A percentile compares a stretch with the other conserved stretches of the same genome.
Evolutionary conservation across 2,888 invertebrate genomes (phyloP).

Genomic region (Lycophotia porphyrea): DNA sequence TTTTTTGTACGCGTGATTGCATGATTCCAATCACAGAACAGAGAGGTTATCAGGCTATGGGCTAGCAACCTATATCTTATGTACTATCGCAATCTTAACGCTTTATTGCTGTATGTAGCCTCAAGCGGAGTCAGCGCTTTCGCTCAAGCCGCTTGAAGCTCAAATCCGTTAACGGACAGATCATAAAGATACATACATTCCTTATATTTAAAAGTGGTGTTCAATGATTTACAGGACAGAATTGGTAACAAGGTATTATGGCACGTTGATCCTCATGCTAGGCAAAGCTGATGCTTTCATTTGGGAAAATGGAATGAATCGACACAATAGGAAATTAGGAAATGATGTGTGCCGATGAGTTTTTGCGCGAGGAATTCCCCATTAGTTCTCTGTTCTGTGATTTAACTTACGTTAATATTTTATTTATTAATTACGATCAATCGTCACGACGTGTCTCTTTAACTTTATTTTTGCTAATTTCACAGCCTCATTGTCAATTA

Average conservation of each 20-base stretch:
- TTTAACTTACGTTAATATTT: constrained; percentile 80
- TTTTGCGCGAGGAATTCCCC: constrained; percentile 45
- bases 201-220: constrained; percentile 61
- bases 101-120: constrained; percentile 64
- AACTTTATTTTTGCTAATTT: constrained; percentile 88
- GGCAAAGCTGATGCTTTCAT: constrained; percentile 45
- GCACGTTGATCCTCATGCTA: constrained; percentile 39
- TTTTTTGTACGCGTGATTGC: constrained; percentile 85
- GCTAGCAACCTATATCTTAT: constrained; percentile 64
- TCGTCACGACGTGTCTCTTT: constrained; percentile 83
- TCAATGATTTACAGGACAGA: constrained; percentile 57
- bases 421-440: constrained; percentile 84
- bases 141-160: constrained; percentile 48
- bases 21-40: constrained; percentile 79
- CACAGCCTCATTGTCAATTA: constrained; percentile 90
- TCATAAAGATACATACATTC: constrained; percentile 60
- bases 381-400: constrained; percentile 78
- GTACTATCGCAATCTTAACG: constrained; percentile 57
- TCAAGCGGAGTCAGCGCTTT: constrained; percentile 35
- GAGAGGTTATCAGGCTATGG: constrained; percentile 67
- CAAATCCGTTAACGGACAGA: constrained; percentile 45
- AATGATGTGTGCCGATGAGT: constrained; percentile 54
- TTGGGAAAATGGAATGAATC: constrained; percentile 52
- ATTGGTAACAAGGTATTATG: constrained; percentile 49
- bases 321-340: constrained; percentile 55